Conservation (phyloP, 2,797 vertebrate genomes). For the Macroramphosus scolopax region DNA sequence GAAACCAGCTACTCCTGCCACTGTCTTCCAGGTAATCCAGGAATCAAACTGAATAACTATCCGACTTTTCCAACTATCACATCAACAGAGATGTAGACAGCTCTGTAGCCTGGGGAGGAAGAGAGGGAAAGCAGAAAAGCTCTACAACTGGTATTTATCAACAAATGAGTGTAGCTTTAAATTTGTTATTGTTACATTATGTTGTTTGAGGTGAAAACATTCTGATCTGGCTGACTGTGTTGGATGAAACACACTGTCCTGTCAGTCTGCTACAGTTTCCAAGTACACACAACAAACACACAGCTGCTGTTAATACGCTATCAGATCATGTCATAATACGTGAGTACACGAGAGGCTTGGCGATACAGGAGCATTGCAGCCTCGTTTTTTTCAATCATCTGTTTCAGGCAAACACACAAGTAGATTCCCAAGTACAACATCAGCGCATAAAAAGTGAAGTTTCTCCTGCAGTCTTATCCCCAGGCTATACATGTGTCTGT, state of each 20-base stretch:
- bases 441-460: no score
- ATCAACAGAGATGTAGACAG: background rate
- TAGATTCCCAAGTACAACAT: background rate
- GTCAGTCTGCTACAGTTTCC: slow-evolving; percentile 30
- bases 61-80: background rate
- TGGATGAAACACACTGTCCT: slow-evolving; percentile 20
- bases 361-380: background rate
- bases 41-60: background rate
- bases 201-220: slow-evolving; percentile 68
- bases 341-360: slow-evolving; percentile 1
- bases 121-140: background rate
- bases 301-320: slow-evolving; percentile 27
- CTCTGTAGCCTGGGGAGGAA: slow-evolving; percentile 1
- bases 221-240: slow-evolving; percentile 33
- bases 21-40: slow-evolving; percentile 87
- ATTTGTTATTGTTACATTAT: slow-evolving; percentile 36
- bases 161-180: slow-evolving; percentile 10
- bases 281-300: slow-evolving; percentile 33
- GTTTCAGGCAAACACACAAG: background rate
- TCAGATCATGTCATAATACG: slow-evolving; percentile 5
- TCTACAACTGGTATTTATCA: slow-evolving; percentile 8
- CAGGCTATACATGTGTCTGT: no score
- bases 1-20: slow-evolving; percentile 88
- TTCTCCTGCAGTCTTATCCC: no score
- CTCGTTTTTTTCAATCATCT: background rate